Percentiles rank a stretch among this genome's conserved stretches.
Evolutionary conservation across 2,113 vertebrate genomes (phyloP).

Genomic region (Ptilorrhoa leucosticta): DNA sequence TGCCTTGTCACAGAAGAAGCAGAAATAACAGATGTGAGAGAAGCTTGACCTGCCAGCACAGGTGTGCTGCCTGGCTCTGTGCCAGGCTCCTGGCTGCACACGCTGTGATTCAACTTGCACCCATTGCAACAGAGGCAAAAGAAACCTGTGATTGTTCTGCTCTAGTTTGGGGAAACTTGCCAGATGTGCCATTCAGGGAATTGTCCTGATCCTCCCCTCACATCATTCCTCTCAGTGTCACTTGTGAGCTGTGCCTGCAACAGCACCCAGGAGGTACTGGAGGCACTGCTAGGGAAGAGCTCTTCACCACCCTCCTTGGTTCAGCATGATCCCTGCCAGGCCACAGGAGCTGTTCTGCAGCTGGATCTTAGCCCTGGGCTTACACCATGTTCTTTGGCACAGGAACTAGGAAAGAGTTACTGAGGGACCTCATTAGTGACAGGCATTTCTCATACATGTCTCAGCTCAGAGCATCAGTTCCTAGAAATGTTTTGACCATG

Average conservation of each 20-base stretch:
- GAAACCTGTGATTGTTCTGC: not conserved
- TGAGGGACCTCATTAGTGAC: not conserved
- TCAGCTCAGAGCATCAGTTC: not conserved
- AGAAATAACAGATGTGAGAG: not conserved
- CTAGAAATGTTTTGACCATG: not conserved
- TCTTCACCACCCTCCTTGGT: not conserved
- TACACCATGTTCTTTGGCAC: not conserved
- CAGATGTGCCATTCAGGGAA: not conserved
- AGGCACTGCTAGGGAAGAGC: not conserved
- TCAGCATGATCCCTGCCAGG: not conserved
- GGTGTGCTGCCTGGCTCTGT: not conserved
- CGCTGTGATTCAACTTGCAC: not conserved
- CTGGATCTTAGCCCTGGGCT: not conserved
- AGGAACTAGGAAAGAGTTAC: not conserved
- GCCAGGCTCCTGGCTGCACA: not conserved
- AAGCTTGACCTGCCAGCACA: not conserved
- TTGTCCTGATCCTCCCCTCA: not conserved
- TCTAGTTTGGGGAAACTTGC: not conserved
- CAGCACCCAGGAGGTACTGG: not conserved
- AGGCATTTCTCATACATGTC: not conserved
- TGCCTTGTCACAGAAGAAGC: not conserved
- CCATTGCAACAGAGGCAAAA: not conserved
- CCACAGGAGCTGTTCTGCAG: not conserved
- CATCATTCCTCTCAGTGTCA: fast-evolving
- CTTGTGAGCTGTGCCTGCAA: not conserved